A percentile compares a stretch with the other conserved stretches of the same genome.
Conservation (phyloP, 1,140 invertebrate genomes). For the Magallana angulata region DNA sequence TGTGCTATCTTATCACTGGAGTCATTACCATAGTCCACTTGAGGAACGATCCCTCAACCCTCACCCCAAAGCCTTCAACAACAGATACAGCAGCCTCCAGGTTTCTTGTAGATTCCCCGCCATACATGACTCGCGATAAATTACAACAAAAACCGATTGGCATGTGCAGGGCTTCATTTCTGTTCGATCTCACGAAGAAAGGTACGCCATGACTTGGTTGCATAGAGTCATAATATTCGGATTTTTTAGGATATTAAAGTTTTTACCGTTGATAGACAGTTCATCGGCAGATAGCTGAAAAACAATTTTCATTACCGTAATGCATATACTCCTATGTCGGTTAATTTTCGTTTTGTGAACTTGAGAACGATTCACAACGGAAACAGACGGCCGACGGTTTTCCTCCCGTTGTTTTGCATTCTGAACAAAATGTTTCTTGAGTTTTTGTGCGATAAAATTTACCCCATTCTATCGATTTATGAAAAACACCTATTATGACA, state of each 20-base stretch:
- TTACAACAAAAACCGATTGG: constrained; percentile 26
- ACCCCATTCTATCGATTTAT: too few relatives aligned
- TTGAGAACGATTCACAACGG: too few relatives aligned
- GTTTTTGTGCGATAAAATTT: too few relatives aligned
- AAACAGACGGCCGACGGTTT: too few relatives aligned
- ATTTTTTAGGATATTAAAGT: constrained; percentile 14
- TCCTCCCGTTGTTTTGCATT: too few relatives aligned
- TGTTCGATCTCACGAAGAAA: constrained; percentile 22
- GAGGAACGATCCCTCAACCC: constrained; percentile 10
- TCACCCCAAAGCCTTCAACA: background rate
- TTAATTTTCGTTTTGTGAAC: background rate
- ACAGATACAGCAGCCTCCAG: background rate
- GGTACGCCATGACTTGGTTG: background rate
- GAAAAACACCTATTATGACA: too few relatives aligned
- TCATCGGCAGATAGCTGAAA: constrained; percentile 14
- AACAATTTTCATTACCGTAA: background rate
- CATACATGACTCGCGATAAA: constrained; percentile 23
- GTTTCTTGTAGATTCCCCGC: background rate
- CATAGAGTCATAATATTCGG: constrained; percentile 17
- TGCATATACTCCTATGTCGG: background rate
- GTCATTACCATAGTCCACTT: constrained; percentile 9
- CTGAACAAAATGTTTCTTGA: too few relatives aligned
- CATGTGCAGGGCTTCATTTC: constrained; percentile 8
- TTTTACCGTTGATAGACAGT: constrained; percentile 2
- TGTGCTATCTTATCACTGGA: constrained; percentile 18